Conservation (phyloP, 2,888 invertebrate genomes). For the Lepidochrysops patricia region DNA sequence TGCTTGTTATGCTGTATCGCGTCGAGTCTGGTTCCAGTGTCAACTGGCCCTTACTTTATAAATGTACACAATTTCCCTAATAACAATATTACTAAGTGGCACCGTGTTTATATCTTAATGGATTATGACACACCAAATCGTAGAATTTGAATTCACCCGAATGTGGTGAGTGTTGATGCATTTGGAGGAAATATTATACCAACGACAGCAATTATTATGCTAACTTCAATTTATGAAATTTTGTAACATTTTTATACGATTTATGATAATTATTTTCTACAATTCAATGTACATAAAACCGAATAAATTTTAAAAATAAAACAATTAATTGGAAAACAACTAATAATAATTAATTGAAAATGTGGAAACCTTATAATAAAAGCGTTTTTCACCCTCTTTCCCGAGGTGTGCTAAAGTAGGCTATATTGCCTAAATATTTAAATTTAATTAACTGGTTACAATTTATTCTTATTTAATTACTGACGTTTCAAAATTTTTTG, state of each 20-base stretch:
- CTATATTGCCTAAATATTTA: neutral
- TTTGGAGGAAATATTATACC: neutral
- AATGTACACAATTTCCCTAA: conserved; percentile 14
- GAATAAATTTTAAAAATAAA: neutral
- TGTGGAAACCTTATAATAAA: neutral
- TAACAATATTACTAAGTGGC: conserved; percentile 16
- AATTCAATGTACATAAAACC: neutral
- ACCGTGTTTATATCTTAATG: conserved; percentile 12
- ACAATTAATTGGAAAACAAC: neutral
- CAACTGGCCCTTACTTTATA: conserved; percentile 13
- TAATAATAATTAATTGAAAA: neutral
- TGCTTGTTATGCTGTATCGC: too few species aligned
- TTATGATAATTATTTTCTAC: neutral
- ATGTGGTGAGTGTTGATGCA: too few species aligned
- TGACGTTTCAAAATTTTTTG: neutral
- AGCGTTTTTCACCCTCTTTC: conserved; percentile 7
- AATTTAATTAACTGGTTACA: neutral
- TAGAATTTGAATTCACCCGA: too few species aligned
- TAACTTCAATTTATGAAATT: neutral
- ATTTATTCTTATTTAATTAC: neutral
- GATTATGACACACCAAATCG: neutral
- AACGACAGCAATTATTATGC: neutral
- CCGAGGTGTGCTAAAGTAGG: neutral
- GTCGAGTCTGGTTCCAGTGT: too few species aligned
- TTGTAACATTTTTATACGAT: too few species aligned